These are phyloP conservation scores for Scaptomyza pallida DNA, from an alignment of 1,140 invertebrate genomes.

Conservation along the genomic window DNA sequence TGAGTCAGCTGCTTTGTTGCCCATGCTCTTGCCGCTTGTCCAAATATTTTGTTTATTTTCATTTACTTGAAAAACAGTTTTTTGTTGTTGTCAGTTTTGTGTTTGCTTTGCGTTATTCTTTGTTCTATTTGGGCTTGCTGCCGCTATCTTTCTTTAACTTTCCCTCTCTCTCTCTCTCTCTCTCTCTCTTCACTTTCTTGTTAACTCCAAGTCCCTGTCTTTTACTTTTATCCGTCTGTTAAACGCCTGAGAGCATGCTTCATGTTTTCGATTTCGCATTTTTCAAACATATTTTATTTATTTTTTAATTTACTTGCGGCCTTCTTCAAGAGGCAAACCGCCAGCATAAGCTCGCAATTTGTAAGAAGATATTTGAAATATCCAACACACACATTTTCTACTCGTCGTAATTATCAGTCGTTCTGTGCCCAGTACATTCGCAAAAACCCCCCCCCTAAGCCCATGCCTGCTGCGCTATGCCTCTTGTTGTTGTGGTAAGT, in stretches of 20 bases:
- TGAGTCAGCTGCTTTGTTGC: slow-evolving; percentile 34
- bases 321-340: not conserved
- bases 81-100: slow-evolving; percentile 19
- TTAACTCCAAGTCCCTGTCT: not conserved
- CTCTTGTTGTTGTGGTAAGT: slow-evolving; percentile 4
- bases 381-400: not conserved
- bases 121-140: not conserved
- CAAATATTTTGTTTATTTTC: slow-evolving; percentile 58
- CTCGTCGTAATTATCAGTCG: not conserved
- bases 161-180: not conserved
- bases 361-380: slow-evolving; percentile 2
- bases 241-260: slow-evolving; percentile 22
- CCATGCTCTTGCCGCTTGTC: slow-evolving; percentile 22
- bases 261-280: slow-evolving; percentile 28
- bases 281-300: slow-evolving; percentile 49
- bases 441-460: no score
- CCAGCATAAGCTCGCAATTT: slow-evolving; percentile 12
- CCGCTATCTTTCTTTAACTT: not conserved
- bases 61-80: slow-evolving; percentile 45
- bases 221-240: no score
- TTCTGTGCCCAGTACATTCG: no score
- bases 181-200: not conserved
- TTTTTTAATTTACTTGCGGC: slow-evolving; percentile 42
- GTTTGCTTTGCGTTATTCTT: slow-evolving; percentile 40
- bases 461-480: slow-evolving; percentile 5